Conservation (phyloP, 2,797 vertebrate species). For the Anguilla anguilla region DNA sequence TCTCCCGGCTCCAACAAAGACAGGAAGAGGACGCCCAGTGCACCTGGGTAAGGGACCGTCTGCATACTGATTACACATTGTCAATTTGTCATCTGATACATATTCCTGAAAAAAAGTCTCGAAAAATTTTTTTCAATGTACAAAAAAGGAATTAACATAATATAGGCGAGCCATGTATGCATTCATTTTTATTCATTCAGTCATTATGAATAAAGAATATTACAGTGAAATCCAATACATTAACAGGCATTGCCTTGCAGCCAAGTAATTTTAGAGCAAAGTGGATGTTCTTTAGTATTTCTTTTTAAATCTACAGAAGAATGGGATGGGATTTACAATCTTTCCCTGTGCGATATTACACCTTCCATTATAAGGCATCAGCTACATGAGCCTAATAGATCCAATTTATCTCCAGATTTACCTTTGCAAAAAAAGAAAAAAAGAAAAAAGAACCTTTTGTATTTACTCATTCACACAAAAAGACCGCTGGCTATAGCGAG, state of each 20-base stretch:
- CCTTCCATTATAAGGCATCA: background rate
- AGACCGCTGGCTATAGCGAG: background rate
- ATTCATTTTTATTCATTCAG: background rate
- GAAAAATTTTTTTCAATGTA: background rate
- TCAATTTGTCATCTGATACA: background rate
- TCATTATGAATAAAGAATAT: background rate
- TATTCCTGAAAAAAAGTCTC: background rate
- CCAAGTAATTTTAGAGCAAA: conserved; percentile 5
- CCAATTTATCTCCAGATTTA: background rate
- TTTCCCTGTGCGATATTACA: background rate
- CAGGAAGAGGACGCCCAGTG: background rate
- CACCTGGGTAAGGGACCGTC: background rate
- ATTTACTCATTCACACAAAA: conserved; percentile 14
- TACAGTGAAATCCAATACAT: background rate
- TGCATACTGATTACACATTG: conserved; percentile 6
- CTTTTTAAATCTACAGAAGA: background rate
- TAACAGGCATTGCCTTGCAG: background rate
- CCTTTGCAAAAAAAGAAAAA: background rate
- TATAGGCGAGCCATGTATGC: background rate
- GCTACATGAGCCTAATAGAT: background rate
- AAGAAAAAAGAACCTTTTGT: background rate
- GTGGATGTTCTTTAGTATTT: background rate
- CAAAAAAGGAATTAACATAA: background rate
- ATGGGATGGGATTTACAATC: background rate
- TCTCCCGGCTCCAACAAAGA: conserved; percentile 1